Evolutionary conservation across 2,888 invertebrate species (phyloP).

Genomic region (Therioaphis trifolii): DNA sequence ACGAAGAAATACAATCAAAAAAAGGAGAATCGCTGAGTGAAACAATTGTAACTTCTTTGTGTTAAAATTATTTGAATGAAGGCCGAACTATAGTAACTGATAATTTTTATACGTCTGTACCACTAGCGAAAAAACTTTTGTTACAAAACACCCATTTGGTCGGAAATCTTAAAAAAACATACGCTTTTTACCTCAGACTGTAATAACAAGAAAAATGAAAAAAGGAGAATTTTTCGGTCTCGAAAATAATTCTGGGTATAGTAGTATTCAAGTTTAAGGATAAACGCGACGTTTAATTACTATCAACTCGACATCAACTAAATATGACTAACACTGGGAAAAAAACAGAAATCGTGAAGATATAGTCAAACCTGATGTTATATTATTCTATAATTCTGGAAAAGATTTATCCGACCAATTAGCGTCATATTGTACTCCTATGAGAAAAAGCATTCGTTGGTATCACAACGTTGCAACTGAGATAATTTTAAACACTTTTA

Average conservation of each 20-base stretch:
- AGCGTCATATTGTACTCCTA: conserved; percentile 65
- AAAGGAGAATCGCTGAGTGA: background rate
- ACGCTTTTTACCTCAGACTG: background rate
- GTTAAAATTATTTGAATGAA: no score
- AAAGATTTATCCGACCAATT: conserved; percentile 68
- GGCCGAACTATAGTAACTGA: no score
- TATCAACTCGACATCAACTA: conserved; percentile 20
- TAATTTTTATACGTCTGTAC: background rate
- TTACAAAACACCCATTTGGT: no score
- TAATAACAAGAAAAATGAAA: no score
- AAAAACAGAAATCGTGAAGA: background rate
- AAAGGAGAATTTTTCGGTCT: background rate
- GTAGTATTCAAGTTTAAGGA: no score
- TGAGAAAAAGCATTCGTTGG: conserved; percentile 68
- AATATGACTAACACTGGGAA: background rate
- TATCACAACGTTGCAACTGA: no score
- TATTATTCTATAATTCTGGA: conserved; percentile 67
- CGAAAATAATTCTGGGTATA: conserved; percentile 17
- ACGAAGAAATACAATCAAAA: background rate
- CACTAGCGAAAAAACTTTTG: background rate
- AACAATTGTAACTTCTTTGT: background rate
- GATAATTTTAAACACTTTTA: no score
- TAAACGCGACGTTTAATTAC: background rate
- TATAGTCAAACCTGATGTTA: conserved; percentile 65
- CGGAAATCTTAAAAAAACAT: no score